Evolutionary conservation across 1,140 invertebrate genomes (phyloP), one percentile per base, ranked within the genome.

Genomic region (Drosophila virilis): DNA sequence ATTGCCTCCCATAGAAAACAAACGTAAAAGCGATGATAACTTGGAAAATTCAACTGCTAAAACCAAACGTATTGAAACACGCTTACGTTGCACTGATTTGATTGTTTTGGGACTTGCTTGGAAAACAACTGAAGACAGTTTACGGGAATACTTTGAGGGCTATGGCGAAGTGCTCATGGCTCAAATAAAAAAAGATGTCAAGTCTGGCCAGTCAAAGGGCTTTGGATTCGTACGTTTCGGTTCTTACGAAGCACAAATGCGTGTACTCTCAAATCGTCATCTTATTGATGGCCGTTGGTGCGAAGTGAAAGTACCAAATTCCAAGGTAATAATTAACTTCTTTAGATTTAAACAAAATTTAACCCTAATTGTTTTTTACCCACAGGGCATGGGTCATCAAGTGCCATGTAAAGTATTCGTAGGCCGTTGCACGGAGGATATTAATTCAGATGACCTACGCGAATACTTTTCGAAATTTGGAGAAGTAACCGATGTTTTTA

Each of bases 391-490:
- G 84, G 95, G 97, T 88, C 97, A 96, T 91, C 97, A 95, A 94
- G 95, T 97, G 91, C 96, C 97, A 48, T 98, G 98, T 92, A 99
- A 99, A 94, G 97, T 99, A 60, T 99, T 99, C 94, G 97, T 99
- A 76, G 98, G 98, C 48, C 95, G 98, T 61, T 98, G 98, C 92
- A 98, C 97, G 13, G 97, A 98, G 94, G 97, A 98, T 91, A 95
- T 98, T 77, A 95, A 95, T 61, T 95, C 96, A 3, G 97, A 98
- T 83, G 97, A 98, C 93, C 94, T 98, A 72, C 95, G 96, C 88
- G 97, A 98, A 88, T 99, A 99, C 95, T 99, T 99, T 93, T 95
- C 95, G 51, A 97, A 98, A 93, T 99, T 96, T 93, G 98, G 98
- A 66, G 97, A 97, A 94, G 97, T 98, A 43, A 97, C 97, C 57